Evolutionary conservation across 2,797 vertebrate genomes (phyloP), one percentile per base, ranked within the genome.

Genomic region (Alca torda): DNA sequence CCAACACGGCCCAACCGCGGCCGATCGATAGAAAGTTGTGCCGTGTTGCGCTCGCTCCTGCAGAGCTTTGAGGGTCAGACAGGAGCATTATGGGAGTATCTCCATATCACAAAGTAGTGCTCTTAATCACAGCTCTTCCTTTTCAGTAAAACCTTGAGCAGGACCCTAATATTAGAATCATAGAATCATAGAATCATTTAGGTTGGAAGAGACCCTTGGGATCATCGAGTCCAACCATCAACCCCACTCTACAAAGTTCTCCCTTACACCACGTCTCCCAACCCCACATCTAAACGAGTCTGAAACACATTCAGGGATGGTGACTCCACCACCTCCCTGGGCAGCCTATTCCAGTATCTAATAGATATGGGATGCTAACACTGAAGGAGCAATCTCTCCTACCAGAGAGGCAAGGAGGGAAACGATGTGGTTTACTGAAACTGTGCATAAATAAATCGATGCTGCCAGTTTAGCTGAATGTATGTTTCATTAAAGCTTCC

Each of bases 1-100:
- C 57, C 57, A n/a, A 3, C 23, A 26, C 0, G 0, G 13, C 26
- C 69, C 80, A 63, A 5, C 16, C 2, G 0, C 0, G 1, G 16
- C 26, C 3, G 3, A 39, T 39, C 37, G 37, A 11, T 1, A 89
- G 37, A 37, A 74, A 20, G 19, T n/a, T 61, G 65, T 51, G 50
- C 11, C 3, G 1, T 35, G 16, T 18, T 2, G 0, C 5, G 0
- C 26, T 70, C 3, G 0, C 9, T 57, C 10, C 39, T 48, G 16
- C 4, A 4, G 43, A 37, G 10, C 51, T 61, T 30, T 0, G 0
- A 28, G 57, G 16, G 13, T 16, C 30, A 1, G 15, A 41, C 28
- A 50, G 53, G 53, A 86, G 46, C 50, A 9, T 9, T 43, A 5
- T 19, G 37, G 80, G 17, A 67, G 6, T 10, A 15, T 20, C 18